Evolutionary conservation across 1,140 invertebrate species (phyloP), one percentile per base, ranked within the genome.

Genomic region (Ooceraea biroi): DNA sequence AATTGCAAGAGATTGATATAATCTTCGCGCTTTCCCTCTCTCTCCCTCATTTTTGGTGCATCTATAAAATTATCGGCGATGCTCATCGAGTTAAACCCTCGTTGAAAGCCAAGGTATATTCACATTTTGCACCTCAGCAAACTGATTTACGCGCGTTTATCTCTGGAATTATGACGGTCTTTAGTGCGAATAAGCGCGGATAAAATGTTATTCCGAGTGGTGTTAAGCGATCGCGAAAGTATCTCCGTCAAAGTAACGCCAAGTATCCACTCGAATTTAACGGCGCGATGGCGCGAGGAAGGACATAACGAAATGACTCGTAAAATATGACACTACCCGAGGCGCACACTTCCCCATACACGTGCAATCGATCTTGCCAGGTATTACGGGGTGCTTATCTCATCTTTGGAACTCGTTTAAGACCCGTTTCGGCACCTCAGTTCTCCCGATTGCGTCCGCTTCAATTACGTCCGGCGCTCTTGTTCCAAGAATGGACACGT

Each of bases 331-430:
- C 72, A 71, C 71, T n/a, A 66, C 52, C 55, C 52, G 60, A 27
- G 22, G 80, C 72, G 65, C 57, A 14, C 77, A 44, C 14, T 63
- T 48, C 8, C 69, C 44, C 61, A 46, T 5, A 44, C 8, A 4
- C 58, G 22, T n/a, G 69, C 78, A 65, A 89, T 89, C 85, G 78
- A 88, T 89, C 86, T 88, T 46, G 19, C 12, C 68, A 44, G 73
- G 52, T 58, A 83, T 88, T 88, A 88, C 22, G 44, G 61, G 66
- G 27, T 55, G 36, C 86, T 88, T 88, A 88, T 89, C 86, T 88
- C 87, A 88, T 88, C 84, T 76, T 88, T 86, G 61, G 86, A 89
- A 88, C 87, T 57, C 84, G 87, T 89, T 89, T 85, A 85, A 85
- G 87, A 85, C 86, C 48, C 87, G 87, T 88, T 88, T 88, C 78